Conservation (phyloP, 2,797 vertebrate species). For the Brotula barbata region DNA sequence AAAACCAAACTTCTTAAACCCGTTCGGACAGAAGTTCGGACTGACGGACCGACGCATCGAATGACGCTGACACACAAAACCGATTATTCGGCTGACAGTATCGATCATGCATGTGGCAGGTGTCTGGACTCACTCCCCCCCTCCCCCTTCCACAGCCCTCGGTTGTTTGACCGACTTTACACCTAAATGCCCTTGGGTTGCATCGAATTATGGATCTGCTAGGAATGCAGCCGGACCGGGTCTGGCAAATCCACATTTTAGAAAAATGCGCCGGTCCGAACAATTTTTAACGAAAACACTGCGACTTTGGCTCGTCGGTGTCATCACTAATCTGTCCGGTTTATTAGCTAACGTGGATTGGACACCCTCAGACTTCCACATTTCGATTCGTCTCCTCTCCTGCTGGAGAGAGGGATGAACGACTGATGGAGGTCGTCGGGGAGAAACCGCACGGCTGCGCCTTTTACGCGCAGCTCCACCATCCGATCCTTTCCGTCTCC, state of each 20-base stretch:
- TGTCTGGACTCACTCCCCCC: too few relatives aligned
- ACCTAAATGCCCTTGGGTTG: background rate
- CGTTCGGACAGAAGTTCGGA: background rate
- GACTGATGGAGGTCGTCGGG: background rate
- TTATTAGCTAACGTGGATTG: constrained; percentile 2
- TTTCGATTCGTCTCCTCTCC: background rate
- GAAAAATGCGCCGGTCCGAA: too few relatives aligned
- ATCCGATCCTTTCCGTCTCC: too few relatives aligned
- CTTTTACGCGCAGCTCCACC: constrained; percentile 47
- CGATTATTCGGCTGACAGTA: too few relatives aligned
- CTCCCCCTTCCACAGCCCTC: too few relatives aligned
- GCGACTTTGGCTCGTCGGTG: too few relatives aligned
- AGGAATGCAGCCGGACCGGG: background rate
- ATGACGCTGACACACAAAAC: background rate
- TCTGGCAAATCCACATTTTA: too few relatives aligned
- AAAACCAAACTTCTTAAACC: too few relatives aligned
- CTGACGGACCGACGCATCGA: background rate
- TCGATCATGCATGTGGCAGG: too few relatives aligned
- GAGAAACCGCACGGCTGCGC: constrained; percentile 38
- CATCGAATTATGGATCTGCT: background rate
- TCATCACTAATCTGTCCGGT: too few relatives aligned
- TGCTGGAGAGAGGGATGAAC: background rate
- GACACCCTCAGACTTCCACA: constrained; percentile 11
- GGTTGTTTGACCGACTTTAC: too few relatives aligned
- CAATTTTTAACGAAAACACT: too few relatives aligned